These are phyloP conservation scores for Osmerus mordax DNA, from an alignment of 2,113 vertebrate species.

Conservation along the genomic window DNA sequence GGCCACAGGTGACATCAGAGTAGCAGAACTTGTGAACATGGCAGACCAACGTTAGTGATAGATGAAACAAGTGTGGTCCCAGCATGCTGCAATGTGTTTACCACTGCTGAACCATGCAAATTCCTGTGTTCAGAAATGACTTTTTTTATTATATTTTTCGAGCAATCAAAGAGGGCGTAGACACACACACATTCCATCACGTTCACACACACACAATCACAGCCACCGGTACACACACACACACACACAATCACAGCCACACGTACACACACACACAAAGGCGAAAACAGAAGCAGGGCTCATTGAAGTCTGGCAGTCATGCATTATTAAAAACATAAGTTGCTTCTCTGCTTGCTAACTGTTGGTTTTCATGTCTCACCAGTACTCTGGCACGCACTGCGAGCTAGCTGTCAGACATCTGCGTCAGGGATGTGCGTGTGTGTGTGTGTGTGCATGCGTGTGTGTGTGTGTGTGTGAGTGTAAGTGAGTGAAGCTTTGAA, in stretches of 20 bases:
- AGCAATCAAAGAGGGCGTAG: not conserved
- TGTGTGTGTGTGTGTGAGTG: not conserved
- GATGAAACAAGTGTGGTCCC: no score
- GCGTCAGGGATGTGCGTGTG: not conserved
- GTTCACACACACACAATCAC: not conserved
- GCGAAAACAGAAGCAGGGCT: conserved; percentile 15
- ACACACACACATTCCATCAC: no score
- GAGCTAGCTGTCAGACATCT: not conserved
- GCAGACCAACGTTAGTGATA: not conserved
- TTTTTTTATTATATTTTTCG: not conserved
- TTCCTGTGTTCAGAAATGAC: not conserved
- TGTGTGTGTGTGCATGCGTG: not conserved
- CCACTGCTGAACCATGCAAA: not conserved
- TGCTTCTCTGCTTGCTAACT: conserved; percentile 1
- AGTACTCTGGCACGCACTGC: not conserved
- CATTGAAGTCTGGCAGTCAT: conserved; percentile 20
- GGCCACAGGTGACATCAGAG: not conserved
- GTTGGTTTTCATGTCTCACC: conserved; percentile 3
- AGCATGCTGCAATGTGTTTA: no score
- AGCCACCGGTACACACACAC: not conserved
- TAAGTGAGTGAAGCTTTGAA: no score
- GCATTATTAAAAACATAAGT: conserved; percentile 28
- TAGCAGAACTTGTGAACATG: not conserved
- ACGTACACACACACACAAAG: conserved; percentile 16
- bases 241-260: conserved; percentile 3